phyloP scores from a whole-genome alignment of 2,797 vertebrate genomes.

The Sebastes aleutianus region DNA sequence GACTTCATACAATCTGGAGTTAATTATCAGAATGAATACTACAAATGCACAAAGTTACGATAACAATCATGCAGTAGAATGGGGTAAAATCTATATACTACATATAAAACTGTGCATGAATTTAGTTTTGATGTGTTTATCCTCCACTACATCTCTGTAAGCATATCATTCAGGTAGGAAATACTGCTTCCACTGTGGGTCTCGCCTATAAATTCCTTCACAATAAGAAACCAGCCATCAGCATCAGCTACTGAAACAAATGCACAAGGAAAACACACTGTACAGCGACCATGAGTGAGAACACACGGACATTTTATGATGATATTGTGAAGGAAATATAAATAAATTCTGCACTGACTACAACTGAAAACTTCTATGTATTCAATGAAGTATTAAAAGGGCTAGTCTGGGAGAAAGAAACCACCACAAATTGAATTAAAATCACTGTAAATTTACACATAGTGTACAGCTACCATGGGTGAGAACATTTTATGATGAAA shows the following conservation, averaged over 20 bases:
- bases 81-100: not conserved
- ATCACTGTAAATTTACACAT: not conserved
- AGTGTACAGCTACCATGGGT: not conserved
- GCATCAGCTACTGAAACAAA: not conserved
- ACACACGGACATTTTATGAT: too few relatives aligned
- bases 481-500: too few relatives aligned
- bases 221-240: not conserved
- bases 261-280: not conserved
- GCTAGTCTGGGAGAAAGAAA: not conserved
- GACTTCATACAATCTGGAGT: not conserved
- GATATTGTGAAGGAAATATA: too few relatives aligned
- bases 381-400: not conserved
- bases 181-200: not conserved
- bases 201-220: not conserved
- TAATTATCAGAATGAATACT: not conserved
- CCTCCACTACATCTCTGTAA: not conserved
- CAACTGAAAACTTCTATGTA: too few relatives aligned
- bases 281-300: not conserved
- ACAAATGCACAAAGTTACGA: not conserved
- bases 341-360: not conserved
- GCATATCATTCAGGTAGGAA: not conserved
- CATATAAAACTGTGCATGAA: not conserved
- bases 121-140: not conserved
- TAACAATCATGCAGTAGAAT: not conserved
- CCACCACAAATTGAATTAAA: not conserved